Conservation (phyloP, 2,888 invertebrate species). For the Nomada goodeniana region DNA sequence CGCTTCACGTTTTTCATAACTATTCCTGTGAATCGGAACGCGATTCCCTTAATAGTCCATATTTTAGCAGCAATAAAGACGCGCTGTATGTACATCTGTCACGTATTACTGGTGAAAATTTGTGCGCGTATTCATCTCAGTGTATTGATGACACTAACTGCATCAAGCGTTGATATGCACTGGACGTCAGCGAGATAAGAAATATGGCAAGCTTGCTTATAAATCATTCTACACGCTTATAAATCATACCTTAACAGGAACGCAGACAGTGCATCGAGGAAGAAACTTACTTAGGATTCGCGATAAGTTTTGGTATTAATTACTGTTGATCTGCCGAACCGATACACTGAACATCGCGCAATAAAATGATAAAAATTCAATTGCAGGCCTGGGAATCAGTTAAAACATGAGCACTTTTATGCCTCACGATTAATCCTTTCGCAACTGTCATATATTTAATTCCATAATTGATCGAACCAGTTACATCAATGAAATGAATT, state of each 20-base stretch:
- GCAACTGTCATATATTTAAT: too few species aligned
- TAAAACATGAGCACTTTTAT: too few species aligned
- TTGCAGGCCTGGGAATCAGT: too few species aligned
- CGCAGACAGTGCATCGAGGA: not conserved
- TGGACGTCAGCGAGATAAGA: not conserved
- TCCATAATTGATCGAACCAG: too few species aligned
- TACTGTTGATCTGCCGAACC: not conserved
- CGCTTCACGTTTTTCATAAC: conserved; percentile 14
- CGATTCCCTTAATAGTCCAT: not conserved
- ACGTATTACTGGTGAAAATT: not conserved
- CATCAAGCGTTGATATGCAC: not conserved
- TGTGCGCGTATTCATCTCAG: not conserved
- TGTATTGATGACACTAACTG: too few species aligned
- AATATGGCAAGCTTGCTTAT: not conserved
- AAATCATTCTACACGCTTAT: conserved; percentile 6
- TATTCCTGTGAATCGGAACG: conserved; percentile 2
- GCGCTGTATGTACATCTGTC: too few species aligned
- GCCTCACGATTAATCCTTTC: too few species aligned
- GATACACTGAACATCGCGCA: not conserved
- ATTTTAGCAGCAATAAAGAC: too few species aligned
- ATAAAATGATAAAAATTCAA: not conserved
- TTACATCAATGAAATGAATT: too few species aligned
- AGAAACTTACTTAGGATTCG: not conserved
- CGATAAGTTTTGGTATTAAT: conserved; percentile 4
- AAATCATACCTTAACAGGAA: conserved; percentile 20